phyloP scores from a whole-genome alignment of 2,888 invertebrate species.

The Nephrocerus scutellatus region DNA sequence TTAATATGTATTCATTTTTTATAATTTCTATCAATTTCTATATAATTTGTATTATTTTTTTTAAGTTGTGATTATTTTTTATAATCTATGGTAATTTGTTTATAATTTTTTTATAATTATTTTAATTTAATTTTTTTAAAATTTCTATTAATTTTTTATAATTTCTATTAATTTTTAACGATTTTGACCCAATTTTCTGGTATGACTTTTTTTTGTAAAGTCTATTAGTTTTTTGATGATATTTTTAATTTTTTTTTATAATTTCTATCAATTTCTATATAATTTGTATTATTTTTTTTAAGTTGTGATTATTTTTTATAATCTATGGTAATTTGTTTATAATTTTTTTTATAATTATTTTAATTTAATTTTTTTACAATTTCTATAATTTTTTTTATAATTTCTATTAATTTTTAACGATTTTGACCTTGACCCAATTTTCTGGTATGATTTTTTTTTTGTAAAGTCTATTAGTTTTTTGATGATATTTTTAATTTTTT shows the following conservation, averaged over 20 bases:
- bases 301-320: neutral
- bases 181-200: slow-evolving; percentile 41
- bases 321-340: neutral
- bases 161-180: neutral
- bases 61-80: neutral
- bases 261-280: slow-evolving; percentile 1
- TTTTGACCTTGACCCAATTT: slow-evolving; percentile 39
- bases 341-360: neutral
- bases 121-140: neutral
- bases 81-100: neutral
- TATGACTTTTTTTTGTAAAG: slow-evolving; percentile 24
- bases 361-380: neutral
- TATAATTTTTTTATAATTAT: neutral
- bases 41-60: neutral
- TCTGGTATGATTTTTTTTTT: slow-evolving; percentile 33
- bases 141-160: neutral
- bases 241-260: slow-evolving; percentile 3
- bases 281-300: neutral
- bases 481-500: slow-evolving; percentile 2
- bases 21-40: neutral
- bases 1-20: slow-evolving; percentile 4
- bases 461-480: neutral
- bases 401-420: neutral
- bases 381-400: neutral
- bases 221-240: neutral